Evolutionary conservation across 2,888 invertebrate species (phyloP).

Genomic region (Cheilosia grossa): DNA sequence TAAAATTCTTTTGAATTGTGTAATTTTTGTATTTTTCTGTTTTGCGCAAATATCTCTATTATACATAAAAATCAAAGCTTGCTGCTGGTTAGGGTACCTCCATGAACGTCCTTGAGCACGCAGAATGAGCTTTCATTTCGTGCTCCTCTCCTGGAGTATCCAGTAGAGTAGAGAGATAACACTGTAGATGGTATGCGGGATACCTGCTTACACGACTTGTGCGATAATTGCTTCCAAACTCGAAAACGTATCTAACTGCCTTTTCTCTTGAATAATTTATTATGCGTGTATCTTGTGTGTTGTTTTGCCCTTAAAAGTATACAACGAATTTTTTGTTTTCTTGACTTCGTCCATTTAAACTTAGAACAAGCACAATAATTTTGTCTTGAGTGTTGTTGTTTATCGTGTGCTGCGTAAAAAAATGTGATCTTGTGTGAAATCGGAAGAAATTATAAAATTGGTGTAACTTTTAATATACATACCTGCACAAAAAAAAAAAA

Average conservation of each 20-base stretch:
- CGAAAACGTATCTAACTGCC: conserved; percentile 47
- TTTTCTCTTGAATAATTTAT: conserved; percentile 42
- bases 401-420: conserved; percentile 20
- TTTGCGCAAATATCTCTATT: conserved; percentile 65
- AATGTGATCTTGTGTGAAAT: conserved; percentile 57
- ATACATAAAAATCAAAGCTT: conserved; percentile 75
- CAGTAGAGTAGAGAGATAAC: conserved; percentile 29
- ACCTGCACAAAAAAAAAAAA: conserved; percentile 13
- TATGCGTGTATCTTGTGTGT: conserved; percentile 22
- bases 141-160: conserved; percentile 40
- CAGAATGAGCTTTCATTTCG: conserved; percentile 68
- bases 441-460: conserved; percentile 53
- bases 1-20: conserved; percentile 35
- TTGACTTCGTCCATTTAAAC: conserved; percentile 55
- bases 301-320: conserved; percentile 37
- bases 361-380: conserved; percentile 13
- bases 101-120: conserved; percentile 73
- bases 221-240: conserved; percentile 51
- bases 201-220: conserved; percentile 58
- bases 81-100: conserved; percentile 57
- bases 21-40: conserved; percentile 24
- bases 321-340: conserved; percentile 63
- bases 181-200: conserved; percentile 50
- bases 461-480: neutral
- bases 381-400: conserved; percentile 36